Base-by-base conservation (phyloP, 2,888 invertebrate genomes). In the Pterostichus madidus region DNA sequence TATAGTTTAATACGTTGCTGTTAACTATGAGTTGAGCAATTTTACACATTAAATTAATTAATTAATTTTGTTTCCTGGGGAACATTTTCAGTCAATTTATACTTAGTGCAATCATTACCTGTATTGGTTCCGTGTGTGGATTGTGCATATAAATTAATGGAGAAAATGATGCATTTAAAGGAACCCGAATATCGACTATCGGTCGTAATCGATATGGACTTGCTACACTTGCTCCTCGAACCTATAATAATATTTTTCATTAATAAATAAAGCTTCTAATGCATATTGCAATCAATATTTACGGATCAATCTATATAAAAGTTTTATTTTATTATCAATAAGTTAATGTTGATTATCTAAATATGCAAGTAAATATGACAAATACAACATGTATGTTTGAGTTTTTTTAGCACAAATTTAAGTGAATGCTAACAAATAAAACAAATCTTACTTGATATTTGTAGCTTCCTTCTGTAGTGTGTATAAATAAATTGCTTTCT, bases 141-240 rank as follows among this genome's bases (percentile, higher is more conserved):
- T 99, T 99, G 92, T 98, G 96, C 92, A 99, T 93, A 87, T 95
- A 94, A 88, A 99, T 96, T 88, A 96, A 92, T 84, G 98, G 96
- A 87, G 96, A 94, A 88, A 97, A 95, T 85, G 96, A 95, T 86
- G 97, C 96, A 92, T 99, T 98, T 87, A 96, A 92, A 84, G 99
- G 99, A 88, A 98, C 94, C 89, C 95, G 95, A 85, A 98, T 94
- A 84, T 97, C 97, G 84, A 98, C 93, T 88, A 98, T 93, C 80
- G 99, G 98, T 90, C 96, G 94, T 87, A 99, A 91, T 86, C 97
- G 93, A 92, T 98, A 99, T 80, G 96, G 97, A 91, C 97, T 98
- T 86, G 96, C 95, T 86, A 95, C 93, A 88, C 98, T 98, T 88
- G 94, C 93, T 85, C 96, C 97, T 87, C 94, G 93, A 85, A 97